These are phyloP conservation scores for Diachasma alloeum DNA, from an alignment of 1,140 invertebrate genomes.

Conservation along the genomic window DNA sequence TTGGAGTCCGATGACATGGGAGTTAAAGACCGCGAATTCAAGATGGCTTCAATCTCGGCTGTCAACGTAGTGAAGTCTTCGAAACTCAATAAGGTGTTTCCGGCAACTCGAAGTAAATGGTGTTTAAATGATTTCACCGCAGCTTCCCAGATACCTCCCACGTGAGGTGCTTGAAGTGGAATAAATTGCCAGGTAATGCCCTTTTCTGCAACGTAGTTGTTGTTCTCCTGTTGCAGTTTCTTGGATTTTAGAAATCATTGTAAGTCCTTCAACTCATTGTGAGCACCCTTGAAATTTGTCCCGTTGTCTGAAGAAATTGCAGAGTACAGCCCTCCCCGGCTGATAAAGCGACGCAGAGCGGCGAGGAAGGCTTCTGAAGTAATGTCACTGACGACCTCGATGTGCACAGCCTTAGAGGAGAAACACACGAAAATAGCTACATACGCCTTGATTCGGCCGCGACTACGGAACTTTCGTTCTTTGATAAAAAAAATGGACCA, in stretches of 20 bases:
- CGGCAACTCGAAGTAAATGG: neutral
- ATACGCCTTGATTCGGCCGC: constrained; percentile 44
- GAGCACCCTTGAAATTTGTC: constrained; percentile 43
- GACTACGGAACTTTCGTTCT: constrained; percentile 23
- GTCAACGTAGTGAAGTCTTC: too few relatives aligned
- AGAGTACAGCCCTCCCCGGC: neutral
- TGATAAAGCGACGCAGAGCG: too few relatives aligned
- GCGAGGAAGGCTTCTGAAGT: constrained; percentile 44
- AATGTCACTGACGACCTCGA: constrained; percentile 50
- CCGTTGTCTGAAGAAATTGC: constrained; percentile 34
- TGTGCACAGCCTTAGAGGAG: constrained; percentile 47
- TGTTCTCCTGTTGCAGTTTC: neutral
- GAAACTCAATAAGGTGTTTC: neutral
- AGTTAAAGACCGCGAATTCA: too few relatives aligned
- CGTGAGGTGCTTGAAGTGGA: neutral
- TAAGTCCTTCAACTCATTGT: constrained; percentile 4
- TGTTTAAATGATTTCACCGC: constrained; percentile 3
- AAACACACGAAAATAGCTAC: constrained; percentile 53
- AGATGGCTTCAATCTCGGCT: neutral
- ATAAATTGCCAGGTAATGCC: constrained; percentile 16
- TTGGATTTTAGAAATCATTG: neutral
- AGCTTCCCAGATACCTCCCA: constrained; percentile 1
- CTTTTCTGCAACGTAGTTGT: neutral
- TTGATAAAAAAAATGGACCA: constrained; percentile 46
- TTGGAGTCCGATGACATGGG: too few relatives aligned